phyloP scores from a whole-genome alignment of 2,888 invertebrate genomes.

The Bedellia somnulentella region DNA sequence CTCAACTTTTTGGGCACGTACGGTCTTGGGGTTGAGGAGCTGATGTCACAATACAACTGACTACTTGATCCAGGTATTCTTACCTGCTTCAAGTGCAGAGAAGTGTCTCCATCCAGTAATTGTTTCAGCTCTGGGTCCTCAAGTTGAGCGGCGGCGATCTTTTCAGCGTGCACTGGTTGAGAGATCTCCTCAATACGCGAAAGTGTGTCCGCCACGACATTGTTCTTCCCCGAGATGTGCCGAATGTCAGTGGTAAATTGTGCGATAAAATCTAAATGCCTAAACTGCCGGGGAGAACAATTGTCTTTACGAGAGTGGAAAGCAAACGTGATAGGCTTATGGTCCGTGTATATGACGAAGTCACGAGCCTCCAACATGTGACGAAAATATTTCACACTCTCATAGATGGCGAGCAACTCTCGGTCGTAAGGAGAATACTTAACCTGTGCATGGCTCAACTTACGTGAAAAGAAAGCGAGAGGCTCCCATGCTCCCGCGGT shows the following conservation, averaged over 20 bases:
- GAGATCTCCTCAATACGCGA: too few relatives aligned
- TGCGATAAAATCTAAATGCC: slow-evolving; percentile 17
- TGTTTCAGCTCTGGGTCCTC: too few relatives aligned
- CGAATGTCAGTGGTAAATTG: slow-evolving; percentile 19
- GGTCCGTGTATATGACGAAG: slow-evolving; percentile 18
- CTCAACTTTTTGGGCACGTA: too few relatives aligned
- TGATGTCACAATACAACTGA: too few relatives aligned
- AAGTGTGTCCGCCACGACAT: slow-evolving; percentile 17
- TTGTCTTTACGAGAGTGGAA: slow-evolving; percentile 16
- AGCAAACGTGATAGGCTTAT: slow-evolving; percentile 19
- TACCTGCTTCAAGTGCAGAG: too few relatives aligned
- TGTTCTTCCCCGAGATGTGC: slow-evolving; percentile 15
- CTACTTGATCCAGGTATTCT: too few relatives aligned
- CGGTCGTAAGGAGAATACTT: slow-evolving; percentile 20
- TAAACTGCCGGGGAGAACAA: slow-evolving; percentile 15
- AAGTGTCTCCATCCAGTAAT: too few relatives aligned
- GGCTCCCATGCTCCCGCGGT: slow-evolving; percentile 15
- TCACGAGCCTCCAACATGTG: slow-evolving; percentile 23
- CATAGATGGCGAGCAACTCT: slow-evolving; percentile 21
- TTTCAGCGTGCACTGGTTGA: too few relatives aligned
- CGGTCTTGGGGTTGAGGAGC: too few relatives aligned
- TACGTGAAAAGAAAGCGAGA: slow-evolving; percentile 20
- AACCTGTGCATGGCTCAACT: slow-evolving; percentile 14
- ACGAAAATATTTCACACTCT: slow-evolving; percentile 1
- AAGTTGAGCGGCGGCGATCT: too few relatives aligned